These are phyloP conservation scores for Pollachius pollachius DNA, from an alignment of 2,113 vertebrate species.

Conservation along the genomic window DNA sequence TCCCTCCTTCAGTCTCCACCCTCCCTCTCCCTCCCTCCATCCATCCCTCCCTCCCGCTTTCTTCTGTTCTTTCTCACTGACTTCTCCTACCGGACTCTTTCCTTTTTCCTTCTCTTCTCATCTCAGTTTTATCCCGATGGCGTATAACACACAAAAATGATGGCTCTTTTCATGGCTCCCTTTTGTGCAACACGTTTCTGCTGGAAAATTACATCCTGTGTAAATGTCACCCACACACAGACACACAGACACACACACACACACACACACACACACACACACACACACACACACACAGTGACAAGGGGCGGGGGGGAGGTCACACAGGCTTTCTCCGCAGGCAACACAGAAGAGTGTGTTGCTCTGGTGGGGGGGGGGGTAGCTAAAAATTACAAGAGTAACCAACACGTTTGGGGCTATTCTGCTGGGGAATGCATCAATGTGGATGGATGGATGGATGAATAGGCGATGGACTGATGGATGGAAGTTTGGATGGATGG, in stretches of 20 bases:
- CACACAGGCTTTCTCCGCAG: slow-evolving; percentile 17
- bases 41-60: background rate
- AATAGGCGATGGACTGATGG: no score
- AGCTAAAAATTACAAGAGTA: slow-evolving; percentile 56
- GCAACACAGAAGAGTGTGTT: slow-evolving; percentile 27
- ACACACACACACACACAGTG: no score
- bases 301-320: slow-evolving; percentile 13
- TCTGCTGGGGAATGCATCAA: background rate
- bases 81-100: background rate
- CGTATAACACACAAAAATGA: slow-evolving; percentile 42
- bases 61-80: background rate
- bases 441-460: slow-evolving; percentile 18
- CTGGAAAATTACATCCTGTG: slow-evolving; percentile 66
- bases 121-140: slow-evolving; percentile 15
- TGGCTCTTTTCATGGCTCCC: slow-evolving; percentile 57
- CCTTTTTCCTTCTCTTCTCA: background rate
- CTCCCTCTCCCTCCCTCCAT: background rate
- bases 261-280: slow-evolving; percentile 21
- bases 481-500: no score
- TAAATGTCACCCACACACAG: slow-evolving; percentile 57
- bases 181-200: slow-evolving; percentile 50
- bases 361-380: slow-evolving; percentile 53
- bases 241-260: no score
- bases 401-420: slow-evolving; percentile 19
- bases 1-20: slow-evolving; percentile 11